Evolutionary conservation across 2,888 invertebrate genomes (phyloP).

Genomic region (Drosophila kambysellisi): DNA sequence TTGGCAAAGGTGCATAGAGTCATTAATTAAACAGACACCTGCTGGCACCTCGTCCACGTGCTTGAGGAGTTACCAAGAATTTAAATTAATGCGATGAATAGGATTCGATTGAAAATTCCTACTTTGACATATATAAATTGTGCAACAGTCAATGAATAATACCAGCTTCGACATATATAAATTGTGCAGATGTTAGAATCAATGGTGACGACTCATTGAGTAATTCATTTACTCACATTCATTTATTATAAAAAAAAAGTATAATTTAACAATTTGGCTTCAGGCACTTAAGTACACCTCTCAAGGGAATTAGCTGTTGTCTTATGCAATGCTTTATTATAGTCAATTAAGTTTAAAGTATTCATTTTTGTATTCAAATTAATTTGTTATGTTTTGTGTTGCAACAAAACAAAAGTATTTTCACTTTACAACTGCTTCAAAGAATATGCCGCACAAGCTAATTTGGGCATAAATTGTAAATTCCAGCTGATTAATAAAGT

Average conservation of each 20-base stretch:
- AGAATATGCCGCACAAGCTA: neutral
- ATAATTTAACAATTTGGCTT: neutral
- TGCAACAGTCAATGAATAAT: neutral
- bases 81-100: neutral
- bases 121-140: neutral
- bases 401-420: neutral
- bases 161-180: neutral
- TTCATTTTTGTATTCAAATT: neutral
- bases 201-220: neutral
- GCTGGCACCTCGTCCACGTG: slow-evolving; percentile 56
- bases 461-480: neutral
- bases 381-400: neutral
- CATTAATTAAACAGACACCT: slow-evolving; percentile 52
- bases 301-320: neutral
- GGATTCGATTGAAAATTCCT: neutral
- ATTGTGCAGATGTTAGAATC: neutral
- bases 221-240: neutral
- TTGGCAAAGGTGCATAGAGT: slow-evolving; percentile 12
- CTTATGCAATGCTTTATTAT: neutral
- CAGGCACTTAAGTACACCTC: neutral
- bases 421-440: neutral
- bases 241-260: neutral
- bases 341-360: neutral
- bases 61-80: slow-evolving; percentile 3
- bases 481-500: neutral